Evolutionary conservation across 2,113 vertebrate genomes (phyloP).

Genomic region (Macquaria australasica): DNA sequence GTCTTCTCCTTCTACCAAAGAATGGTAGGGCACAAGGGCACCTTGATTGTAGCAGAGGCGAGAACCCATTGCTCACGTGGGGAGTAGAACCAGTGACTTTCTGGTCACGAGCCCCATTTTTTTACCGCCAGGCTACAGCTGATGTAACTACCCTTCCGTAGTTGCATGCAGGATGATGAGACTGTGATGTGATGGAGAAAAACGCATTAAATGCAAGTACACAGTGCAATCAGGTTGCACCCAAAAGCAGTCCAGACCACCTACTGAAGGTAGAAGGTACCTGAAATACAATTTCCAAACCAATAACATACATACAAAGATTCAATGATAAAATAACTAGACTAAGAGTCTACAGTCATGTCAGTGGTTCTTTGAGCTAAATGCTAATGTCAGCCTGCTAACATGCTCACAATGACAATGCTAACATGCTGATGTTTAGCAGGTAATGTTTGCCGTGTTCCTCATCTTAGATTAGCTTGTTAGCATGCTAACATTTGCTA

Average conservation of each 20-base stretch:
- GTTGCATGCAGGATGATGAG: slow-evolving; percentile 10
- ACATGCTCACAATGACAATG: not conserved
- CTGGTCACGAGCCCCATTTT: not conserved
- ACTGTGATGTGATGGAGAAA: not conserved
- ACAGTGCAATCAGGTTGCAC: not conserved
- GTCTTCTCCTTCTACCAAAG: not conserved
- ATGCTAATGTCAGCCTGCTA: not conserved
- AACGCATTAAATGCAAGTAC: not conserved
- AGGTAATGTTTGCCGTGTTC: not conserved
- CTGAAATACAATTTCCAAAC: not conserved
- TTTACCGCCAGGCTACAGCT: slow-evolving; percentile 19
- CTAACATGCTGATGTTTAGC: not conserved
- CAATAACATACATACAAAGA: not conserved
- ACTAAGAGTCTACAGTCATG: not conserved
- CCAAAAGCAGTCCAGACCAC: not conserved
- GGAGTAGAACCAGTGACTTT: not conserved
- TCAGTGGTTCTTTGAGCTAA: not conserved
- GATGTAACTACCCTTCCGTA: slow-evolving; percentile 30
- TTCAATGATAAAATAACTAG: not conserved
- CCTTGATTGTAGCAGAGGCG: slow-evolving; percentile 16
- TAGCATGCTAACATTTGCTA: not conserved
- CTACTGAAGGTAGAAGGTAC: not conserved
- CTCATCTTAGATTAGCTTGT: not conserved
- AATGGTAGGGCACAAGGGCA: slow-evolving; percentile 23
- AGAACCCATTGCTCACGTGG: slow-evolving; percentile 12